A percentile compares a stretch with the other conserved stretches of the same genome.
Conservation (phyloP, 2,888 invertebrate species). For the Geophilus truncorum region DNA sequence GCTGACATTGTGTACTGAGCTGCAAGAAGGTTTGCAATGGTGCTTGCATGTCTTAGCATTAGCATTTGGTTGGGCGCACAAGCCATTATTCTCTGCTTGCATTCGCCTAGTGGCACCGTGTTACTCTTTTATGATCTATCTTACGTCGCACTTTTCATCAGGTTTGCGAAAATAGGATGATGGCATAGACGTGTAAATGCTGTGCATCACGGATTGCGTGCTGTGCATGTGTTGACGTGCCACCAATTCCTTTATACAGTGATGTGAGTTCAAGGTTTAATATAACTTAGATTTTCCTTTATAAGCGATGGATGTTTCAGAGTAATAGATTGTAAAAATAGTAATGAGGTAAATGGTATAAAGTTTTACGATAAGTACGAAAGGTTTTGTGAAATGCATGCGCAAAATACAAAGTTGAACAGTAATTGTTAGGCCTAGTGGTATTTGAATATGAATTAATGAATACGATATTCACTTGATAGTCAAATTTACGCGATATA, state of each 20-base stretch:
- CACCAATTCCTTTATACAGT: background rate
- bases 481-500: no score
- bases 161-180: background rate
- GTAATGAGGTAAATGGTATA: no score
- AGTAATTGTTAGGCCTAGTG: no score
- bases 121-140: conserved; percentile 12
- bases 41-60: conserved; percentile 4
- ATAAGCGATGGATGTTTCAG: no score
- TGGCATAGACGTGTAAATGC: background rate
- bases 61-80: conserved; percentile 12
- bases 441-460: no score
- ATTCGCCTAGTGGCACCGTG: background rate
- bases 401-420: no score
- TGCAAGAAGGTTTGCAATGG: background rate
- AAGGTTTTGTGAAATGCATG: no score
- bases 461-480: no score
- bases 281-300: no score
- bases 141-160: background rate
- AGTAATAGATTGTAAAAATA: no score
- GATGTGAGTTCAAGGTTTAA: background rate
- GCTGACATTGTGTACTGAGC: conserved; percentile 6
- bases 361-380: no score
- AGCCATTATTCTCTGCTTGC: conserved; percentile 12
- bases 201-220: background rate
- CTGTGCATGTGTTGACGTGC: background rate